These are phyloP conservation scores for Montipora efflorescens DNA, from an alignment of 64 coral and sea anemone species.

Conservation along the genomic window DNA sequence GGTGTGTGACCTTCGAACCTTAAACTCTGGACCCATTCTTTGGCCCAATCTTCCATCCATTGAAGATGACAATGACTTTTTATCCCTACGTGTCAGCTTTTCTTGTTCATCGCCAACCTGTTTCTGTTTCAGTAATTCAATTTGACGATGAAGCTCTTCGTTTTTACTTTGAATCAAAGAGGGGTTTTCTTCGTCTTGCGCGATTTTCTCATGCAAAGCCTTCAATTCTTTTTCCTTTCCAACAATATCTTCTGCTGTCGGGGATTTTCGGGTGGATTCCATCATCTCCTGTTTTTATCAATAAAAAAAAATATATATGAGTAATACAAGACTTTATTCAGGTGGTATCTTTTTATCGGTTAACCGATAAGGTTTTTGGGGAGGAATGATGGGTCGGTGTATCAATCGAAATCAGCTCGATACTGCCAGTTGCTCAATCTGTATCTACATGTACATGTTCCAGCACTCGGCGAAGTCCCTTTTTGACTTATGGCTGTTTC, in stretches of 20 bases:
- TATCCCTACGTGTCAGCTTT: neutral
- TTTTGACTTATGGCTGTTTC: too few species aligned
- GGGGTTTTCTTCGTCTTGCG: conserved; percentile 6
- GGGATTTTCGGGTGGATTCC: neutral
- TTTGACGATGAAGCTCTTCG: conserved; percentile 18
- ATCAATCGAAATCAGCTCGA: too few species aligned
- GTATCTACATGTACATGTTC: too few species aligned
- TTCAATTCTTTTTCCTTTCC: neutral
- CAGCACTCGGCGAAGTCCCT: too few species aligned
- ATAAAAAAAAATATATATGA: neutral
- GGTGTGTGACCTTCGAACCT: neutral
- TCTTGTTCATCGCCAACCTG: neutral
- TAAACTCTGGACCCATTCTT: neutral
- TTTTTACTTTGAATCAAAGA: neutral
- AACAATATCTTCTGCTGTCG: neutral
- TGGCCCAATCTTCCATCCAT: neutral
- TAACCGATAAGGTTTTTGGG: too few species aligned
- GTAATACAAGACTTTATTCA: neutral
- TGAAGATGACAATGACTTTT: neutral
- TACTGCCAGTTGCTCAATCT: too few species aligned
- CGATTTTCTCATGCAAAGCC: conserved; percentile 1
- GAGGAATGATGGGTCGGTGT: too few species aligned
- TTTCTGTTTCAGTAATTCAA: conserved; percentile 31
- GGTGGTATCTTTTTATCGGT: neutral
- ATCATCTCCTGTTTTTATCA: neutral